Percentiles rank a stretch among this genome's conserved stretches.
phyloP scores from a whole-genome alignment of 2,113 vertebrate species.

The Protobothrops mucrosquamatus region DNA sequence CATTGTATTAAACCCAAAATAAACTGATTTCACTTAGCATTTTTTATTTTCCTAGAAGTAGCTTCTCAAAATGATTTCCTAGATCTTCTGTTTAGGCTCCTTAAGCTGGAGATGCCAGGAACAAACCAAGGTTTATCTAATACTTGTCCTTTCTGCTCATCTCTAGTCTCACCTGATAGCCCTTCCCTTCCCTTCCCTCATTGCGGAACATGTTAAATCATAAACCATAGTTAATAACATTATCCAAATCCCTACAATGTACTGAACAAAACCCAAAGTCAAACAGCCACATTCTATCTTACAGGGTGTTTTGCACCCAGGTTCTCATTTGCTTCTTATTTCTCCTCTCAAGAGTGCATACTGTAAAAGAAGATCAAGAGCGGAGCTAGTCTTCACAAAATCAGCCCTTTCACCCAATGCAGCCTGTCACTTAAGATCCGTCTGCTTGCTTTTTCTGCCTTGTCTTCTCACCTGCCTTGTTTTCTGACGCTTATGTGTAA shows the following conservation, averaged over 20 bases:
- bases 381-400: background rate
- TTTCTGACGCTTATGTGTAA: constrained; percentile 32
- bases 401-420: background rate
- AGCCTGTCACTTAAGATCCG: no score
- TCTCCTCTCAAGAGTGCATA: background rate
- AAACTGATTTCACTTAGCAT: background rate
- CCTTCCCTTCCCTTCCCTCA: background rate
- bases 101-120: background rate
- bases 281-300: background rate
- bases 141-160: background rate
- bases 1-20: background rate
- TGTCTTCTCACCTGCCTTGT: background rate
- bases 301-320: background rate
- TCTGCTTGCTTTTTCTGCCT: background rate
- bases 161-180: background rate
- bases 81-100: background rate
- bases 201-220: background rate
- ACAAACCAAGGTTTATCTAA: background rate
- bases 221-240: background rate
- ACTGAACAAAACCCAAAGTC: background rate
- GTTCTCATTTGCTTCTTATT: background rate
- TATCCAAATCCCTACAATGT: background rate
- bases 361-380: background rate
- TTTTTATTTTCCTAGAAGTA: background rate
- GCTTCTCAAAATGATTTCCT: background rate